Evolutionary conservation across 2,113 vertebrate genomes (phyloP).

Genomic region (Pan troglodytes): DNA sequence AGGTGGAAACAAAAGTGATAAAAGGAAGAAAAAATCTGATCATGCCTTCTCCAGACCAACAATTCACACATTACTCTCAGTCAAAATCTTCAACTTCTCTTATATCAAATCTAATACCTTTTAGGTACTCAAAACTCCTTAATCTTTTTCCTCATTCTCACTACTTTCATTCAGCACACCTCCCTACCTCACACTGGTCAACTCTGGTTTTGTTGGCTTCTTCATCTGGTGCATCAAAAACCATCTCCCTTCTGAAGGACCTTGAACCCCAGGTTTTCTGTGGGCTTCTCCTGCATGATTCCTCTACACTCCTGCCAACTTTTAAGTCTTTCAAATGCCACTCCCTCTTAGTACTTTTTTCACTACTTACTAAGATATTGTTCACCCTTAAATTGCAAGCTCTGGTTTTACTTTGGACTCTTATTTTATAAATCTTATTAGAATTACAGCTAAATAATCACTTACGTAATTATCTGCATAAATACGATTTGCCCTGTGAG

Average conservation of each 20-base stretch:
- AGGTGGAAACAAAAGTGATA: neutral
- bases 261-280: neutral
- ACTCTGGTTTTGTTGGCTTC: neutral
- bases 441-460: neutral
- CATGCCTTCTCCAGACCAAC: neutral
- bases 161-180: neutral
- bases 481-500: neutral
- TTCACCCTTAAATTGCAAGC: neutral
- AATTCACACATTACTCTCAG: neutral
- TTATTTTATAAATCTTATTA: neutral
- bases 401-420: neutral
- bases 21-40: neutral
- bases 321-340: neutral
- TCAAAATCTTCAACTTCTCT: neutral
- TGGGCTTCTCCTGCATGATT: neutral
- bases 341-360: neutral
- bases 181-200: rapidly evolving
- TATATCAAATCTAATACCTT: neutral
- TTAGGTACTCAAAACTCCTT: neutral
- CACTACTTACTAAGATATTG: neutral
- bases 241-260: neutral
- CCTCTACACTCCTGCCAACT: neutral
- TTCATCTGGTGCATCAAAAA: neutral
- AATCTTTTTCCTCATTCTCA: neutral
- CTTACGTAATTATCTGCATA: neutral